These are phyloP conservation scores for Ptychochromis oligacanthus DNA, from an alignment of 2,113 vertebrate species.

Conservation along the genomic window DNA sequence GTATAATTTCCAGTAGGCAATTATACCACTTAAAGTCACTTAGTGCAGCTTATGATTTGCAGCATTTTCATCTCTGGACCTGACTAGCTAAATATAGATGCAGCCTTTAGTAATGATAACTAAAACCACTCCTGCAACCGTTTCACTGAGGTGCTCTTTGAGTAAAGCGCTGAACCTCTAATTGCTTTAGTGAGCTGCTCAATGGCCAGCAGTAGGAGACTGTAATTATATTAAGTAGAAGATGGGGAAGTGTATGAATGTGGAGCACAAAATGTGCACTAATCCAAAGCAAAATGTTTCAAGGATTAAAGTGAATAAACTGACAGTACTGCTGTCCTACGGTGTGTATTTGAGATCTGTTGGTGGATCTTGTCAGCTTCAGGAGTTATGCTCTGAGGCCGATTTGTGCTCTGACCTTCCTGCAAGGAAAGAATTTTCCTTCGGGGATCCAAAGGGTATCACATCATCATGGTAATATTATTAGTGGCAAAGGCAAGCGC, in stretches of 20 bases:
- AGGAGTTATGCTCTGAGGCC: neutral
- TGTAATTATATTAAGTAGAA: slow-evolving; percentile 28
- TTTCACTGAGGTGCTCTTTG: neutral
- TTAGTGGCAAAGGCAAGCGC: slow-evolving; percentile 27
- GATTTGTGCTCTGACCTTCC: slow-evolving; percentile 39
- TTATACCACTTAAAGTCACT: neutral
- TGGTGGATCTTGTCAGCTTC: neutral
- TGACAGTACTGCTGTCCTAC: neutral
- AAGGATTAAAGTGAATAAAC: slow-evolving; percentile 20
- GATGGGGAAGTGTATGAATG: neutral
- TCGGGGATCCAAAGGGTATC: slow-evolving; percentile 51
- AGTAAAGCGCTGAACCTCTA: neutral
- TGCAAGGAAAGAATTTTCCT: slow-evolving; percentile 25
- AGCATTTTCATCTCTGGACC: neutral
- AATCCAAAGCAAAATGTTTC: slow-evolving; percentile 9
- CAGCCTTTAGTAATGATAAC: neutral
- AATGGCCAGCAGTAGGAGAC: neutral
- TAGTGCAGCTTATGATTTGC: neutral
- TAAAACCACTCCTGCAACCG: neutral
- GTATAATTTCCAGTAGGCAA: neutral
- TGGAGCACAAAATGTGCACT: slow-evolving; percentile 10
- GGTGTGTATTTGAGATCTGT: neutral
- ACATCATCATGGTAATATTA: slow-evolving; percentile 45
- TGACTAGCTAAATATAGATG: neutral
- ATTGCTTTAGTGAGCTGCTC: slow-evolving; percentile 10